phyloP scores from a whole-genome alignment of 2,888 invertebrate species.

The Melipona bicolor region DNA sequence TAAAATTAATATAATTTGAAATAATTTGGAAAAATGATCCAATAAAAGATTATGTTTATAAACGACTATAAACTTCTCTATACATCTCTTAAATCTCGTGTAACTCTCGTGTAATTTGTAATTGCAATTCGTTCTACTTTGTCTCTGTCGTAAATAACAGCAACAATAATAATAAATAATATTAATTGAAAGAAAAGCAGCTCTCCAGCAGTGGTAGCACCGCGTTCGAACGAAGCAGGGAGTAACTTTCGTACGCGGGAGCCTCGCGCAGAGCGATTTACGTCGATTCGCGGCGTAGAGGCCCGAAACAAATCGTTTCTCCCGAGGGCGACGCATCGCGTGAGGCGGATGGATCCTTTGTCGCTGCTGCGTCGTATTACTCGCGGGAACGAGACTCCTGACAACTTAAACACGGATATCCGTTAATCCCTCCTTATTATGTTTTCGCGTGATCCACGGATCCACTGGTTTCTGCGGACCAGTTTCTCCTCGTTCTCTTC shows the following conservation, averaged over 20 bases:
- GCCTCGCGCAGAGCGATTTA: background rate
- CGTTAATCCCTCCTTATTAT: constrained; percentile 52
- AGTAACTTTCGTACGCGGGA: background rate
- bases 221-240: no score
- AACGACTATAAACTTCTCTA: no score
- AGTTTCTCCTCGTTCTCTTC: background rate
- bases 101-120: no score
- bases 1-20: no score
- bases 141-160: no score
- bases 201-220: background rate
- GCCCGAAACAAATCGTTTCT: constrained; percentile 8
- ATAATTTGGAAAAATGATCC: no score
- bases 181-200: background rate
- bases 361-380: constrained; percentile 28
- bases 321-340: constrained; percentile 33
- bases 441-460: constrained; percentile 42
- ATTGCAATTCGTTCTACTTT: no score
- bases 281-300: background rate
- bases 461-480: background rate
- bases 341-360: constrained; percentile 40
- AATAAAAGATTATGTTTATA: no score
- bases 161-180: background rate
- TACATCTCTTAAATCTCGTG: no score
- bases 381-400: constrained; percentile 18
- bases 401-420: constrained; percentile 52